These are phyloP conservation scores for Channallabes apus DNA, from an alignment of 2,797 vertebrate species.

Conservation along the genomic window DNA sequence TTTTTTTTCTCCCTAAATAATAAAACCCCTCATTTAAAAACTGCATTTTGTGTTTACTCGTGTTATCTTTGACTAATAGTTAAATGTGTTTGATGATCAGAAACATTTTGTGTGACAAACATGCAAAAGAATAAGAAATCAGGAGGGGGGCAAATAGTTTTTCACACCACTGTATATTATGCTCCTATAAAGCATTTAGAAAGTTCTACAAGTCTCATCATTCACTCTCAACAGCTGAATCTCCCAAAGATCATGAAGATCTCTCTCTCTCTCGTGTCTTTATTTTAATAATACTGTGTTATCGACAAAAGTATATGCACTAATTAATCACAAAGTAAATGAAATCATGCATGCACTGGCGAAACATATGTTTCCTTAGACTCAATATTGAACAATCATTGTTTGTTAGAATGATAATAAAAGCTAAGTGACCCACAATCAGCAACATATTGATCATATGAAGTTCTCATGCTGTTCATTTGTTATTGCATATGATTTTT, in stretches of 20 bases:
- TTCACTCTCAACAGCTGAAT: background rate
- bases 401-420: background rate
- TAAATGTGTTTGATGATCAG: too few relatives aligned
- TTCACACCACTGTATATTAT: too few relatives aligned
- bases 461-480: background rate
- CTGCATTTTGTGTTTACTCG: too few relatives aligned
- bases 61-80: too few relatives aligned
- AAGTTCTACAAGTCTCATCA: background rate
- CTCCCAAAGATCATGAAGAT: background rate
- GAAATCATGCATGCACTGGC: background rate
- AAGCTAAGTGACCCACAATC: background rate
- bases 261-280: background rate
- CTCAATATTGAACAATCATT: background rate
- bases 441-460: background rate
- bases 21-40: too few relatives aligned
- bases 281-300: background rate
- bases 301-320: background rate
- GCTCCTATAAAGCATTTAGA: background rate
- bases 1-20: too few relatives aligned
- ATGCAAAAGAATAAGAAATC: too few relatives aligned
- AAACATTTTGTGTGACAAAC: too few relatives aligned
- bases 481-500: background rate
- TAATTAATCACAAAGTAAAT: background rate
- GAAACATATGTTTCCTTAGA: background rate
- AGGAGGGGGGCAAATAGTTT: too few relatives aligned